Evolutionary conservation across 2,888 invertebrate species (phyloP), one percentile per base, ranked within the genome.

Genomic region (Vanessa cardui): DNA sequence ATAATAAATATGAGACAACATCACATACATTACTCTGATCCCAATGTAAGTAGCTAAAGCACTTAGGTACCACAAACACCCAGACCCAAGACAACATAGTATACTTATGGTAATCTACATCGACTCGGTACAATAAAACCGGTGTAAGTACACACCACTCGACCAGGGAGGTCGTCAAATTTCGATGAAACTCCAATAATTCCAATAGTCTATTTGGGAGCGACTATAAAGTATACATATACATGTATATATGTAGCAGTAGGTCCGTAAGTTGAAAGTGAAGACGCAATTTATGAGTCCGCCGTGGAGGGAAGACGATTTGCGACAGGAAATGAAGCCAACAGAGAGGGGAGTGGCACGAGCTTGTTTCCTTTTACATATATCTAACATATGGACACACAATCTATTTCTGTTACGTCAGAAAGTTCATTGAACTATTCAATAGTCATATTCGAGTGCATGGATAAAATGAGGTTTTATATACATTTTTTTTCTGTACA

Each of bases 271-370:
- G 26, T 52, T 18, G 33, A 39, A 39, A 65, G 62, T 66, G 58
- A 62, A 68, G 60, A 68, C 52, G 60, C 47, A 54, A 64, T 60
- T 20, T 39, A 64, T 44, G 60, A 68, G 64, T 59, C 49, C 60
- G 58, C 61, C 44, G 64, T 62, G 63, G 69, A 71, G 78, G 76
- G 80, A 83, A 85, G 86, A 84, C 85, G 83, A 88, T 88, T 88
- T 86, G 81, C 79, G 74, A 68, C 81, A 80, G 89, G 89, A 89
- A 89, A 89, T 88, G 86, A 87, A 84, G 74, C 74, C 73, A 83
- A 88, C 87, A 88, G 82, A 83, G 83, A 82, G 72, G 74, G 87
- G 88, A 83, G 87, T 74, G 83, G 70, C 68, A 71, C 66, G 63
- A 62, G 64, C 64, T 62, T 70, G 66, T 63, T 72, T 71, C 70